Evolutionary conservation across 2,113 vertebrate genomes (phyloP).

Genomic region (Dipodomys ordii): DNA sequence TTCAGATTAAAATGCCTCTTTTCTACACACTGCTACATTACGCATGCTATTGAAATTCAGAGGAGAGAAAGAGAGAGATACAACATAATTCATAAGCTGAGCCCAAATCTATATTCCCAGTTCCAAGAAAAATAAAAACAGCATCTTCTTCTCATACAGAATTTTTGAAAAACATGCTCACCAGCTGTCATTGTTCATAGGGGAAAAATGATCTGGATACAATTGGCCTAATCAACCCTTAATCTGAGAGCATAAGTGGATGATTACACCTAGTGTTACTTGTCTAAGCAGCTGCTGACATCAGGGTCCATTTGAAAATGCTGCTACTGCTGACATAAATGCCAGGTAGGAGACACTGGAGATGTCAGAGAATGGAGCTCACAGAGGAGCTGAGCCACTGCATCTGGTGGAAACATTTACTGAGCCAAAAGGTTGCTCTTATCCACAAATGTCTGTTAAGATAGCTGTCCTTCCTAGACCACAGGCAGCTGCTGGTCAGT

Average conservation of each 20-base stretch:
- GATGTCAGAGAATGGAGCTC: background rate
- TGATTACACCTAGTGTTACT: slow-evolving; percentile 58
- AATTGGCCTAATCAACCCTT: slow-evolving; percentile 77
- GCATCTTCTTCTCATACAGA: slow-evolving; percentile 50
- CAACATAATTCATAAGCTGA: slow-evolving; percentile 57
- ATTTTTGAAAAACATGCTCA: slow-evolving; percentile 24
- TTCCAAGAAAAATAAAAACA: slow-evolving; percentile 59
- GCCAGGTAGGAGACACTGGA: slow-evolving; percentile 34
- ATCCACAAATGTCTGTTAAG: background rate
- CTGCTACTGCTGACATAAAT: slow-evolving; percentile 17
- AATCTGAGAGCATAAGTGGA: slow-evolving; percentile 54
- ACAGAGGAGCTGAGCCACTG: background rate
- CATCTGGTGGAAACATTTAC: background rate
- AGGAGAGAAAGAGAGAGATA: background rate
- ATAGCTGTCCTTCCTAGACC: background rate
- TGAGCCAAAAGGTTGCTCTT: background rate
- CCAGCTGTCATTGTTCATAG: slow-evolving; percentile 65
- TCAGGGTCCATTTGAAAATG: slow-evolving; percentile 44
- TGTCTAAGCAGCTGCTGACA: slow-evolving; percentile 62
- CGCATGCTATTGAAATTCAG: slow-evolving; percentile 53
- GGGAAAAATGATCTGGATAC: slow-evolving; percentile 58
- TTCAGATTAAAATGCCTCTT: slow-evolving; percentile 60
- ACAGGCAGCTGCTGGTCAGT: background rate
- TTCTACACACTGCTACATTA: slow-evolving; percentile 37
- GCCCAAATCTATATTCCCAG: slow-evolving; percentile 61